phyloP scores from a whole-genome alignment of 2,797 vertebrate species.

The Sparus aurata region DNA sequence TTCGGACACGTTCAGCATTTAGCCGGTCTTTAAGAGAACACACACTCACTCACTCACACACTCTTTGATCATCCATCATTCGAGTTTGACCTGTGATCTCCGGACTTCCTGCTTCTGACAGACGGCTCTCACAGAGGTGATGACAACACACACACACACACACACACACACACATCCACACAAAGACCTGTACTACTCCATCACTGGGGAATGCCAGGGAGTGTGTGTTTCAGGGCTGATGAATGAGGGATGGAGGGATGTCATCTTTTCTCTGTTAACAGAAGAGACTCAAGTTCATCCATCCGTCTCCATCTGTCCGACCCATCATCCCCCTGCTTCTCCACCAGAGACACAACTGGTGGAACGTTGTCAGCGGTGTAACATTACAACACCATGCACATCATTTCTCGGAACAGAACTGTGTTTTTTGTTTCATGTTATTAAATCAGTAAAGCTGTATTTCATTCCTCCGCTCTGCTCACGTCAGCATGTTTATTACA shows the following conservation, averaged over 20 bases:
- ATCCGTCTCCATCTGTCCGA: conserved; percentile 28
- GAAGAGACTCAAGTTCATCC: conserved; percentile 5
- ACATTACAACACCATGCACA: no score
- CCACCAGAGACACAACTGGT: background rate
- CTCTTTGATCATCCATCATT: conserved; percentile 37
- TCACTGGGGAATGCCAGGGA: conserved; percentile 42
- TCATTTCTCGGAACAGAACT: no score
- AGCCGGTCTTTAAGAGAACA: conserved; percentile 10
- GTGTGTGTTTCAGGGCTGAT: conserved; percentile 17
- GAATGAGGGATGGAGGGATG: conserved; percentile 23
- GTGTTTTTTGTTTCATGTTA: background rate
- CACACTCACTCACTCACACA: conserved; percentile 17
- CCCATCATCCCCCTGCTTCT: background rate
- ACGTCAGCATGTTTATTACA: background rate
- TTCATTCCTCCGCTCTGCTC: background rate
- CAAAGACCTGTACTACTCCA: conserved; percentile 21
- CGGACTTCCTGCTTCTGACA: conserved; percentile 67
- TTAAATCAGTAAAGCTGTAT: background rate
- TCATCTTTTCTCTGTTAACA: conserved; percentile 10
- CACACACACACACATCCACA: conserved; percentile 24
- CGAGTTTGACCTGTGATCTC: conserved; percentile 27
- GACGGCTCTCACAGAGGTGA: conserved; percentile 39
- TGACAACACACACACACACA: conserved; percentile 43
- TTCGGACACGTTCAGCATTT: conserved; percentile 20
- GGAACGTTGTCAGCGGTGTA: background rate